Base-by-base conservation (phyloP, 2,113 vertebrate species). In the Progne subis region DNA sequence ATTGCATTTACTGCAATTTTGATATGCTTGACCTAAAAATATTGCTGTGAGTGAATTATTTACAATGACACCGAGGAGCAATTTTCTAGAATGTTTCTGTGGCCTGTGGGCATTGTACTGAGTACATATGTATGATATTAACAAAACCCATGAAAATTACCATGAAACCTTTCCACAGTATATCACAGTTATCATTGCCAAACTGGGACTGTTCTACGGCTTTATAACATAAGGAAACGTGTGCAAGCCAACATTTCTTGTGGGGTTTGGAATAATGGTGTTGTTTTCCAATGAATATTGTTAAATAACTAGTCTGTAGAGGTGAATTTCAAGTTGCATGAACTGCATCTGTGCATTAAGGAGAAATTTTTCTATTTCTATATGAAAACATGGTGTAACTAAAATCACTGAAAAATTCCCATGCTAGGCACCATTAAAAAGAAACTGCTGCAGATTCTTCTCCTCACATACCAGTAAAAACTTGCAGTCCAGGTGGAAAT, bases 1-100 rank as follows among this genome's bases (percentile, higher is more conserved):
- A 77, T 94, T 0, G 9, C 28, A 2, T 88, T 82, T 76, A 49
- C 70, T 91, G 74, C 43, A 52, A 46, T 70, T 95, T 86, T 90
- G 89, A 94, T 94, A 70, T 76, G 75, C 91, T 65, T 94, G 86
- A 94, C 86, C 93, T 96, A 65, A 95, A 95, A 92, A 82, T 74
- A 86, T 67, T 83, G 43, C 80, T 88, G 56, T 9, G 39, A 81
- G 44, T 86, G 86, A 93, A 88, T 95, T 91, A 97, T 93, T 96
- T 86, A 78, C 65, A 56, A 13, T 82, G 80, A 71, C 79, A 86
- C 32, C 9, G 41, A 82, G 49, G n/a, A 94, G 15, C 53, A 71
- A 60, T 92, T 89, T 86, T 91, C 69, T 78, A 31, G 86, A 89
- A 71, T n/a, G 64, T 75, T 56, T 82, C 25, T n/a, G 1, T 64